These are phyloP conservation scores for Hecatera dysodea DNA, from an alignment of 2,888 invertebrate genomes.

Conservation along the genomic window DNA sequence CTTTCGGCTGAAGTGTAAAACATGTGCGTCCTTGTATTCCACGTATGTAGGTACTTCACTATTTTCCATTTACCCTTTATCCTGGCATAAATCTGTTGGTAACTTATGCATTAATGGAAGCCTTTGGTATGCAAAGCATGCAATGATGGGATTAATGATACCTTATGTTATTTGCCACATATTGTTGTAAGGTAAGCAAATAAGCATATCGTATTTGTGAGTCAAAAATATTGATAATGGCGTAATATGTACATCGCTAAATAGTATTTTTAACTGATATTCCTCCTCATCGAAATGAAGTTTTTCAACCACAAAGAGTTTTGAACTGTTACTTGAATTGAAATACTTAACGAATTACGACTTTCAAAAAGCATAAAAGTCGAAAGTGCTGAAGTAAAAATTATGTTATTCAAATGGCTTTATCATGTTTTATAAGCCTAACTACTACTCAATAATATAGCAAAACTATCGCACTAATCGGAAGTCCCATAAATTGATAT, in stretches of 20 bases:
- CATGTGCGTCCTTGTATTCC: slow-evolving; percentile 44
- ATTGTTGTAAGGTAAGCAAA: neutral
- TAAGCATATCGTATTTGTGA: slow-evolving; percentile 7
- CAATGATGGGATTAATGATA: slow-evolving; percentile 34
- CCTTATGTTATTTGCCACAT: neutral
- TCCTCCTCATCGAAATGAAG: neutral
- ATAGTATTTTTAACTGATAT: neutral
- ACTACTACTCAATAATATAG: neutral
- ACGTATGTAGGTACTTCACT: slow-evolving; percentile 6
- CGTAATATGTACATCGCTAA: neutral
- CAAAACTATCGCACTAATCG: neutral
- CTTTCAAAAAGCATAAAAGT: neutral
- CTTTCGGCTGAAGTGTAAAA: slow-evolving; percentile 32
- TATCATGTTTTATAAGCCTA: neutral
- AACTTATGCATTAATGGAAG: slow-evolving; percentile 36
- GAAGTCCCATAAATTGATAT: neutral
- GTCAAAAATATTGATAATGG: neutral
- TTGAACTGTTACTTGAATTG: neutral
- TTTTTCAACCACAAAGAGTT: neutral
- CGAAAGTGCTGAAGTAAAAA: neutral
- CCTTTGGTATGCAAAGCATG: slow-evolving; percentile 33
- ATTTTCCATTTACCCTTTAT: slow-evolving; percentile 26
- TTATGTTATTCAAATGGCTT: neutral
- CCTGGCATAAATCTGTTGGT: slow-evolving; percentile 17
- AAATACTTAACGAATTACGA: neutral